phyloP scores from a whole-genome alignment of 2,797 vertebrate species.

The Delichon dasypus region DNA sequence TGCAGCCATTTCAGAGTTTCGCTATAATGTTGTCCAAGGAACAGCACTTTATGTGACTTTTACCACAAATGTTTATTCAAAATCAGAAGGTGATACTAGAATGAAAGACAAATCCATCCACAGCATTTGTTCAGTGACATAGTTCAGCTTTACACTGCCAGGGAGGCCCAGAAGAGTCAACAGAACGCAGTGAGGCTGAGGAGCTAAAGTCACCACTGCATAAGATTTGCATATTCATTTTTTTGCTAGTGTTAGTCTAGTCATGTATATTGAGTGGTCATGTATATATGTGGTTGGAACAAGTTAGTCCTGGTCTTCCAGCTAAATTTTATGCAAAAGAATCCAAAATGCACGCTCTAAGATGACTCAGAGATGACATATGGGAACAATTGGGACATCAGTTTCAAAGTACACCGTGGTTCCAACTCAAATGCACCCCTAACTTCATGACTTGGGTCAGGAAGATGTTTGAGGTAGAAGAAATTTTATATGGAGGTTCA shows the following conservation, averaged over 20 bases:
- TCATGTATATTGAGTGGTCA: neutral
- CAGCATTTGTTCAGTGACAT: neutral
- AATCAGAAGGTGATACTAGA: neutral
- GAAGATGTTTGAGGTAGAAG: neutral
- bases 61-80: neutral
- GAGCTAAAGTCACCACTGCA: neutral
- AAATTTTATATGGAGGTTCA: neutral
- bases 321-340: neutral
- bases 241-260: neutral
- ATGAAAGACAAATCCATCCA: neutral
- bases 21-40: neutral
- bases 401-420: neutral
- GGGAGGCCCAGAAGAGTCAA: neutral
- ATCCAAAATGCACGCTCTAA: neutral
- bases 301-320: neutral
- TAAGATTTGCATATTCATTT: neutral
- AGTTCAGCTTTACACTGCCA: neutral
- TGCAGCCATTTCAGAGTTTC: neutral
- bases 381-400: neutral
- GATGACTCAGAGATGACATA: neutral
- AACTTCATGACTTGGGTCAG: neutral
- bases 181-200: neutral
- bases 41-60: neutral
- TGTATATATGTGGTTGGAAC: neutral
- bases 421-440: neutral